phyloP scores from a whole-genome alignment of 1,140 invertebrate species.

The Hirudo medicinalis region DNA sequence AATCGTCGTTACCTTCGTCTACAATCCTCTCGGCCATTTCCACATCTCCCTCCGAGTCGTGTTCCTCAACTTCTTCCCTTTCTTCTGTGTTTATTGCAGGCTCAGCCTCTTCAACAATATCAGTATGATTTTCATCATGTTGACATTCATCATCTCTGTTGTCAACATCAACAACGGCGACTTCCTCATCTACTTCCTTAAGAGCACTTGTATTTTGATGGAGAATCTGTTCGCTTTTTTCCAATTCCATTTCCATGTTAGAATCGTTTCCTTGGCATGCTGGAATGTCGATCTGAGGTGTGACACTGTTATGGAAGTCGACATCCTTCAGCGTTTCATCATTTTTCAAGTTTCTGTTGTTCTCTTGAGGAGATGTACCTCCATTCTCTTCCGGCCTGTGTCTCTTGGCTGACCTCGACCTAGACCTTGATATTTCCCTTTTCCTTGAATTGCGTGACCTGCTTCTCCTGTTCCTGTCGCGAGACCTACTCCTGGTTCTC shows the following conservation, averaged over 20 bases:
- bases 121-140: not conserved
- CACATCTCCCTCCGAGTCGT: no score
- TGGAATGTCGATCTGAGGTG: no score
- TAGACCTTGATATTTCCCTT: not conserved
- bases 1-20: no score
- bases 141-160: not conserved
- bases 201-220: slow-evolving; percentile 1
- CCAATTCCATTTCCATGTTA: not conserved
- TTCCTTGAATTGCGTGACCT: slow-evolving; percentile 38
- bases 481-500: slow-evolving; percentile 47
- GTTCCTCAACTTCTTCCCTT: no score
- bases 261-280: no score
- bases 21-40: no score
- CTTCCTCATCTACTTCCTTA: not conserved
- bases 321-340: not conserved
- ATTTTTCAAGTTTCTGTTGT: not conserved
- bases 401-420: not conserved
- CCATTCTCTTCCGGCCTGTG: not conserved
- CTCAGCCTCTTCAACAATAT: not conserved
- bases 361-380: not conserved
- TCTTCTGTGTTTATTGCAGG: no score
- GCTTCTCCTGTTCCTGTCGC: slow-evolving; percentile 32
- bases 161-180: not conserved
- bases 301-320: no score
- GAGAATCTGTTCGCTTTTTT: not conserved